Evolutionary conservation across 1,140 invertebrate species (phyloP).

Genomic region (Trichomalopsis sarcophagae): DNA sequence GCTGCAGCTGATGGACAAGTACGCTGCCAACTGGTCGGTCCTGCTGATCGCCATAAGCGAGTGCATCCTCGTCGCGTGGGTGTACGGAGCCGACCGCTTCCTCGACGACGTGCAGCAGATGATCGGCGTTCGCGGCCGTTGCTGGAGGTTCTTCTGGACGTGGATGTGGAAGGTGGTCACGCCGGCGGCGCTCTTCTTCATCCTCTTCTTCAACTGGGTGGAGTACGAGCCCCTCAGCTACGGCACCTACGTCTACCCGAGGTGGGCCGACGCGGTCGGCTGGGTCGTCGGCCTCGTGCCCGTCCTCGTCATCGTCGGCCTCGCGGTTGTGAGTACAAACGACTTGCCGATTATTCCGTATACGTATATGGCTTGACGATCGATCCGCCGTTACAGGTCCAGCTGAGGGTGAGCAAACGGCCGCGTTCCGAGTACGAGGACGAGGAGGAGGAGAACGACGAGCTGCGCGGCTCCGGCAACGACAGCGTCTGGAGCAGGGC

Average conservation of each 20-base stretch:
- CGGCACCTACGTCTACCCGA: slow-evolving; percentile 84
- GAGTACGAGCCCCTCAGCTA: slow-evolving; percentile 85
- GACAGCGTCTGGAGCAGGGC: slow-evolving; percentile 66
- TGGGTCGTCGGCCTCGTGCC: slow-evolving; percentile 85
- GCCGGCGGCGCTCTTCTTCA: slow-evolving; percentile 85
- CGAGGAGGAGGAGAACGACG: slow-evolving; percentile 65
- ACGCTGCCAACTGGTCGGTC: slow-evolving; percentile 91
- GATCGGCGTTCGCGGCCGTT: slow-evolving; percentile 83
- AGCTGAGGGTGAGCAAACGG: slow-evolving; percentile 59
- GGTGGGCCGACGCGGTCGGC: slow-evolving; percentile 86
- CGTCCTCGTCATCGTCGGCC: slow-evolving; percentile 81
- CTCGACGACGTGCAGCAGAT: slow-evolving; percentile 86
- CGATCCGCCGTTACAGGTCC: slow-evolving; percentile 56
- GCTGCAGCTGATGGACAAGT: slow-evolving; percentile 90
- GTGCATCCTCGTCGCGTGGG: slow-evolving; percentile 86
- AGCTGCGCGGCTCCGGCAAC: slow-evolving; percentile 58
- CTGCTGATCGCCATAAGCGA: slow-evolving; percentile 88
- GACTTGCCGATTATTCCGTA: not conserved
- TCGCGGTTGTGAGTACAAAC: slow-evolving; percentile 77
- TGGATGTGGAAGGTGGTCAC: slow-evolving; percentile 87
- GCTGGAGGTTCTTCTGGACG: slow-evolving; percentile 87
- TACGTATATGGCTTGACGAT: too few relatives aligned
- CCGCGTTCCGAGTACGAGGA: slow-evolving; percentile 63
- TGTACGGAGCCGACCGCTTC: slow-evolving; percentile 89
- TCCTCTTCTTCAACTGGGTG: slow-evolving; percentile 89